Percentiles rank a stretch among this genome's conserved stretches.
Evolutionary conservation across 1,140 invertebrate genomes (phyloP).

Genomic region (Steinernema khuongi): DNA sequence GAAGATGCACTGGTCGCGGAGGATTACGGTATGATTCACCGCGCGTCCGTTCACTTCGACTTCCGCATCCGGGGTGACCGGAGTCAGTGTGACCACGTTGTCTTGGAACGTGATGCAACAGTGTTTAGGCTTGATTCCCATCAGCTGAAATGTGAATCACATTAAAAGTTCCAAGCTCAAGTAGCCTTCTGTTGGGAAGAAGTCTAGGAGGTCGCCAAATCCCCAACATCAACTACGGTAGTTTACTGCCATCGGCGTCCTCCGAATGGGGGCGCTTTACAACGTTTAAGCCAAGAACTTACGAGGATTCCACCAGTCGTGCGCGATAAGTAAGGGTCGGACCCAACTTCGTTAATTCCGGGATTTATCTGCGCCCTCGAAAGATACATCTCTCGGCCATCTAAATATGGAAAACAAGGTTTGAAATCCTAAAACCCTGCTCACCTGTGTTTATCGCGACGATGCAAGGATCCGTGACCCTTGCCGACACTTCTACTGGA

Average conservation of each 20-base stretch:
- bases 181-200: no score
- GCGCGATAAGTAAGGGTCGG: not conserved
- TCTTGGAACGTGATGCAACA: slow-evolving; percentile 43
- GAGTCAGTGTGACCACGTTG: slow-evolving; percentile 43
- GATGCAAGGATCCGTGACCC: not conserved
- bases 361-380: not conserved
- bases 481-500: not conserved
- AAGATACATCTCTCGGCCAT: not conserved
- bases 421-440: no score
- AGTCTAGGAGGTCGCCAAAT: no score
- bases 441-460: not conserved
- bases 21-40: slow-evolving; percentile 3
- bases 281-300: slow-evolving; percentile 20
- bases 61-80: slow-evolving; percentile 28
- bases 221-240: no score
- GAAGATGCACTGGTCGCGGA: not conserved
- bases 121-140: slow-evolving; percentile 21
- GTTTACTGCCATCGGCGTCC: no score
- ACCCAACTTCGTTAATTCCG: slow-evolving; percentile 18
- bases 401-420: no score
- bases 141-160: not conserved
- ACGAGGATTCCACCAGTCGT: slow-evolving; percentile 10
- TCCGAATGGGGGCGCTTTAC: no score
- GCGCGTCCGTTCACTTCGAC: slow-evolving; percentile 33
- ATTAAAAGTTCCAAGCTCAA: no score